Conservation (phyloP, 2,888 invertebrate species). For the Acronicta leporina region DNA sequence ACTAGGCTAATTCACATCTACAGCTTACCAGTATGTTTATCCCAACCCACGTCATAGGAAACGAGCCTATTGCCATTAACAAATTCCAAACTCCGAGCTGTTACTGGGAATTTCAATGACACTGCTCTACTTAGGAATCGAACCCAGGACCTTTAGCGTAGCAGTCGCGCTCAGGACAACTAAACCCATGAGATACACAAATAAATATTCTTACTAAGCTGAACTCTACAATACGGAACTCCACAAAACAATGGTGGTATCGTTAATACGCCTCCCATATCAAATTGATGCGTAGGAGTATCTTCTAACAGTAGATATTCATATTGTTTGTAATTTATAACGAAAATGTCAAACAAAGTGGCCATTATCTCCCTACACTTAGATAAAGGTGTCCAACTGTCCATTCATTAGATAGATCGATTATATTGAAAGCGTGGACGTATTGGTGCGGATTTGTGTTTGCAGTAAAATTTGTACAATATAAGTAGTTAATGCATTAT, state of each 20-base stretch:
- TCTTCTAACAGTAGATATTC: conserved; percentile 61
- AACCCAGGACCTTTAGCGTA: too few relatives aligned
- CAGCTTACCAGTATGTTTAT: too few relatives aligned
- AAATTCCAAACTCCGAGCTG: too few relatives aligned
- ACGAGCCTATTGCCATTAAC: too few relatives aligned
- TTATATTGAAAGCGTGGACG: conserved; percentile 17
- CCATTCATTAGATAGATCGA: conserved; percentile 15
- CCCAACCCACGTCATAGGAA: too few relatives aligned
- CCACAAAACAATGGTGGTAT: conserved; percentile 64
- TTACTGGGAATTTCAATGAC: too few relatives aligned
- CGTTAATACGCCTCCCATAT: conserved; percentile 79
- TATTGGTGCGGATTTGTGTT: neutral
- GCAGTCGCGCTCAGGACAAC: too few relatives aligned
- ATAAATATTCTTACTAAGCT: neutral
- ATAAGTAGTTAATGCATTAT: too few relatives aligned
- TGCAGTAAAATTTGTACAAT: conserved; percentile 2
- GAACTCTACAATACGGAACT: conserved; percentile 32
- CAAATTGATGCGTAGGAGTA: conserved; percentile 79
- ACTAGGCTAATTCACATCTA: too few relatives aligned
- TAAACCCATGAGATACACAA: too few relatives aligned
- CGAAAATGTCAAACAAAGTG: conserved; percentile 62
- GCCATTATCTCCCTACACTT: conserved; percentile 58
- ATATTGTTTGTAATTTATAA: conserved; percentile 65
- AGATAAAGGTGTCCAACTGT: conserved; percentile 24
- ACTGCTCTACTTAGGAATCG: too few relatives aligned